Percentiles rank a stretch among this genome's conserved stretches.
phyloP scores from a whole-genome alignment of 2,113 vertebrate genomes.

The Empidonax alnorum region DNA sequence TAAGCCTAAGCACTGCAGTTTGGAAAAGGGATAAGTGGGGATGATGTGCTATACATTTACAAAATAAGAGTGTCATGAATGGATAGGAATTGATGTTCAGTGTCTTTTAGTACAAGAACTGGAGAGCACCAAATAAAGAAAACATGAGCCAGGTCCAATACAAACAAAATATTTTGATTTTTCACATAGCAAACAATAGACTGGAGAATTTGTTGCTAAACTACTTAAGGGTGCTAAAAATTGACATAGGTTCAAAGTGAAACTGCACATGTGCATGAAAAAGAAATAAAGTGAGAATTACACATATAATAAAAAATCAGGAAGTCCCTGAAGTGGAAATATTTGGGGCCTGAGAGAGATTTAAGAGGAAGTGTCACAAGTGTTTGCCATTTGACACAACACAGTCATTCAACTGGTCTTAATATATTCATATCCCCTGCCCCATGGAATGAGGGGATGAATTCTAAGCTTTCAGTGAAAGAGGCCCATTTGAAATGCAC shows the following conservation, averaged over 20 bases:
- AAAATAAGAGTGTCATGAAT: background rate
- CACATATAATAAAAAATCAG: background rate
- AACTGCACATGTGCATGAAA: background rate
- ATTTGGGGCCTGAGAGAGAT: background rate
- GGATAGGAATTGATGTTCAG: background rate
- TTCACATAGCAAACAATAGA: background rate
- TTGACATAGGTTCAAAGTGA: background rate
- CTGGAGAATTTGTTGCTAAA: background rate
- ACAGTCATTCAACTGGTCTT: background rate
- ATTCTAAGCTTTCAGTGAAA: background rate
- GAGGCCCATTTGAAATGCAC: background rate
- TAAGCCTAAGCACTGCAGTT: background rate
- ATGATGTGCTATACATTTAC: background rate
- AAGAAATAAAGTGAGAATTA: background rate
- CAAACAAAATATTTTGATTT: background rate
- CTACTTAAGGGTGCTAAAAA: background rate
- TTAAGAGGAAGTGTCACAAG: background rate
- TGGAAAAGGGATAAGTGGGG: background rate
- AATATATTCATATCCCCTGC: background rate
- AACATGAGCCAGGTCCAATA: background rate
- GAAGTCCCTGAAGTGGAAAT: background rate
- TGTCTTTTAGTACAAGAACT: background rate
- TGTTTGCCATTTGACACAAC: background rate
- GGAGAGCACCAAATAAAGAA: background rate
- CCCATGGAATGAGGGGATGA: background rate